Conservation (phyloP, 53 echinoderm and acorn worm species). For the Antedon mediterranea region DNA sequence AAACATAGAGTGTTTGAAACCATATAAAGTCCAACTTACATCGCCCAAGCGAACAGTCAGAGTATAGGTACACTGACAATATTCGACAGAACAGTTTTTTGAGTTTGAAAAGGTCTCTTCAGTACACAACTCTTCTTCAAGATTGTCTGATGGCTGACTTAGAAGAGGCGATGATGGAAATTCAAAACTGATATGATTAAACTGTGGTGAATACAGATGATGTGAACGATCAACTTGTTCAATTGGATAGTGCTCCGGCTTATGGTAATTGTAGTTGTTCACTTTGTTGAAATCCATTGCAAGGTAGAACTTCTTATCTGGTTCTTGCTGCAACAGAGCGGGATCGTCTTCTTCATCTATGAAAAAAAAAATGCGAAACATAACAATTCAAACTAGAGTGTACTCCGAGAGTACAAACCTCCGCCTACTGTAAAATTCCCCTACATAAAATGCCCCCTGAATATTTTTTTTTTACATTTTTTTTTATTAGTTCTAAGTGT, state of each 20-base stretch:
- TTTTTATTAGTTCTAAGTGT: no score
- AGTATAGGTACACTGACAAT: conserved; percentile 65
- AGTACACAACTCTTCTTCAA: conserved; percentile 31
- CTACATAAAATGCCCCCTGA: no score
- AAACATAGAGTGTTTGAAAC: no score
- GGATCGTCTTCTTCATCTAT: conserved; percentile 15
- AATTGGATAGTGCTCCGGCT: conserved; percentile 58
- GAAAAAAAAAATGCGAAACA: neutral
- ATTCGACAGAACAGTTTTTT: conserved; percentile 37
- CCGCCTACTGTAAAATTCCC: no score
- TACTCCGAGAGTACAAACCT: no score
- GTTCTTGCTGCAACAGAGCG: conserved; percentile 14
- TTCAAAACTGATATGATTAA: conserved; percentile 61
- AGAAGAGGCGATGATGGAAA: conserved; percentile 33
- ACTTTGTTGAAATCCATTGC: conserved; percentile 54
- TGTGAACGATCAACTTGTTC: conserved; percentile 34
- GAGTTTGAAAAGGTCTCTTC: conserved; percentile 16
- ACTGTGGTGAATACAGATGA: conserved; percentile 76
- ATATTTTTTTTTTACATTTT: no score
- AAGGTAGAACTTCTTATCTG: conserved; percentile 45
- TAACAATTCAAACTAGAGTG: no score
- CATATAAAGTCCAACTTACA: conserved; percentile 14
- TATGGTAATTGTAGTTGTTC: conserved; percentile 69
- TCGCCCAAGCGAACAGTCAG: conserved; percentile 42
- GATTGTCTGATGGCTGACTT: conserved; percentile 39